phyloP scores from a whole-genome alignment of 2,797 vertebrate genomes.

The Erpetoichthys calabaricus region DNA sequence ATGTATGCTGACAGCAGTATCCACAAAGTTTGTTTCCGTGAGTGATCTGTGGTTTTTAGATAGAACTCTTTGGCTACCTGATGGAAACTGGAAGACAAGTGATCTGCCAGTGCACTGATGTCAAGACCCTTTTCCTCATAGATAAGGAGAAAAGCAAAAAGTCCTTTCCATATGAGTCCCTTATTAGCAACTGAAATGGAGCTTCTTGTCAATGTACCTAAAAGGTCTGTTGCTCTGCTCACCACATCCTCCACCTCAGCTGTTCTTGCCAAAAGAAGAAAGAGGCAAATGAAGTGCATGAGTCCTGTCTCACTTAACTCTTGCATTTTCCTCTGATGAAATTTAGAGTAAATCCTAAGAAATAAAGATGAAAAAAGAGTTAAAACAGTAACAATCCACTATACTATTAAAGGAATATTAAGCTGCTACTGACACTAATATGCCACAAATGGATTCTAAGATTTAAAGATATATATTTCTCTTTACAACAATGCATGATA shows the following conservation, averaged over 20 bases:
- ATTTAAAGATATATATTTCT: no score
- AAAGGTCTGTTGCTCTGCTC: slow-evolving; percentile 62
- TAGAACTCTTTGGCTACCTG: slow-evolving; percentile 82
- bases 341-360: slow-evolving; percentile 88
- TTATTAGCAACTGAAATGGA: slow-evolving; percentile 41
- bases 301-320: slow-evolving; percentile 81
- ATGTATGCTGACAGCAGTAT: slow-evolving; percentile 74
- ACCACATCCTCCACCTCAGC: slow-evolving; percentile 76
- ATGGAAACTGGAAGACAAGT: slow-evolving; percentile 62
- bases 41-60: slow-evolving; percentile 63
- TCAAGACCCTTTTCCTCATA: slow-evolving; percentile 77
- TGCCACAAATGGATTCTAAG: no score
- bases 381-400: no score
- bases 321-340: slow-evolving; percentile 81
- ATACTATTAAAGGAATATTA: no score
- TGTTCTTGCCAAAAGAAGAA: slow-evolving; percentile 65
- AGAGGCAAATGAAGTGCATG: slow-evolving; percentile 81
- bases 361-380: not conserved
- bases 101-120: slow-evolving; percentile 60
- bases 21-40: slow-evolving; percentile 74
- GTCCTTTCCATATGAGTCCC: slow-evolving; percentile 71
- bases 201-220: slow-evolving; percentile 54
- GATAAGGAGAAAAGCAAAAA: slow-evolving; percentile 69
- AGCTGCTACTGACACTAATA: no score
- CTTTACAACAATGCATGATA: no score